A percentile compares a stretch with the other conserved stretches of the same genome.
phyloP scores from a whole-genome alignment of 2,113 vertebrate species.

The Vombatus ursinus region DNA sequence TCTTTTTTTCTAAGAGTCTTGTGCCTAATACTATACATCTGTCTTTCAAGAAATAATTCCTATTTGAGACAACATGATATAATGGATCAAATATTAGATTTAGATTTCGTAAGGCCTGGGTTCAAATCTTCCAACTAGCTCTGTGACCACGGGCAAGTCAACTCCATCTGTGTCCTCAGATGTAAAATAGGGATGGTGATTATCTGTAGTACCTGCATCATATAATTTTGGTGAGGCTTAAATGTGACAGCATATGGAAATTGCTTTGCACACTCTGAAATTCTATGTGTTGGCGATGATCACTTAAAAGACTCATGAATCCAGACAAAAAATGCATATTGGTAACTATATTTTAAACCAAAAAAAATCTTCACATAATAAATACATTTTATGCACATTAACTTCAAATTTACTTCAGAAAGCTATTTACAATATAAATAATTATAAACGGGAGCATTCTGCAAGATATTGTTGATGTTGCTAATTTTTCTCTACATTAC shows the following conservation, averaged over 20 bases:
- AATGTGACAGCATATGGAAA: neutral
- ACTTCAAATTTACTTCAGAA: constrained; percentile 90
- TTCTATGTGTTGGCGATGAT: neutral
- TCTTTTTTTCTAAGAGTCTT: constrained; percentile 8
- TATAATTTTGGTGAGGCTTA: neutral
- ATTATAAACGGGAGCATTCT: constrained; percentile 92
- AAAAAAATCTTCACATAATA: constrained; percentile 95
- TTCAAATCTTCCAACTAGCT: neutral
- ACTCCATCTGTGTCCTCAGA: neutral
- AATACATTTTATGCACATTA: constrained; percentile 96
- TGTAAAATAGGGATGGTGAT: neutral
- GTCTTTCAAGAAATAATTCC: constrained; percentile 59
- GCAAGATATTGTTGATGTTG: constrained; percentile 88
- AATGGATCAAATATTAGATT: neutral
- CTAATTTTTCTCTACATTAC: constrained; percentile 89
- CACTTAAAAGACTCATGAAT: constrained; percentile 67
- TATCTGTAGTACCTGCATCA: neutral
- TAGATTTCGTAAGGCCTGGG: neutral
- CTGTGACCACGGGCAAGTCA: neutral
- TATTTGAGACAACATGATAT: neutral
- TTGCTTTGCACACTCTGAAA: neutral
- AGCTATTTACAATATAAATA: constrained; percentile 99
- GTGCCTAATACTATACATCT: constrained; percentile 2
- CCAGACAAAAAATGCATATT: constrained; percentile 82
- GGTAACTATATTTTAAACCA: constrained; percentile 93